Base-by-base conservation (phyloP, 2,797 vertebrate species). In the Diglossa cyanea region DNA sequence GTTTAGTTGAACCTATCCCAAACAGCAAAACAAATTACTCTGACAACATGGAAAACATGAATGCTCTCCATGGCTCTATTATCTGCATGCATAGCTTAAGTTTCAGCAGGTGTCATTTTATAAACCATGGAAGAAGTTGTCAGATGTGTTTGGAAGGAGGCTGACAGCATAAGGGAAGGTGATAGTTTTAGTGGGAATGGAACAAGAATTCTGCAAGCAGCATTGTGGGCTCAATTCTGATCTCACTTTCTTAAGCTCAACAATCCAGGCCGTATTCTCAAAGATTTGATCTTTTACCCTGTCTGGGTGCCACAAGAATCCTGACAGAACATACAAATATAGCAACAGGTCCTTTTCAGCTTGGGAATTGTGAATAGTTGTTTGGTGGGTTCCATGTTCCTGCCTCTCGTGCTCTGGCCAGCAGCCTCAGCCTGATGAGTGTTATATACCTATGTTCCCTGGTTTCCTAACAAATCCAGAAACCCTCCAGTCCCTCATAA, bases 1-100 rank as follows among this genome's bases (percentile, higher is more conserved):
- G 88, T 44, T 94, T 65, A 39, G 90, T 96, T 90, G 87, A 86
- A 92, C 93, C 83, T 95, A 85, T 97, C 79, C 94, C 39, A 74
- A 97, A 97, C 85, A 95, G 89, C 83, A 93, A 95, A 97, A 94
- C 90, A 96, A 96, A 97, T 95, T 96, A 71, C 90, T 79, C 45
- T 95, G 96, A 96, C 92, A 97, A 96, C 39, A 51, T 70, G 67
- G 89, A 73, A 92, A 88, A 92, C 67, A 80, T 10, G 72, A 95
- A 51, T 42, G 47, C 55, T 90, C 74, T 95, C 86, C 51, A 10
- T 96, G 93, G 85, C 85, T 97, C 94, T 90, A 91, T 98, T 97
- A 97, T 93, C 94, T 91, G 81, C 73, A 57, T 50, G 81, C 94
- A 96, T 77, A 96, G 93, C 88, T 94, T 37, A 67, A 71, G 81